phyloP scores from a whole-genome alignment of 2,113 vertebrate species.

The Ciconia boyciana region DNA sequence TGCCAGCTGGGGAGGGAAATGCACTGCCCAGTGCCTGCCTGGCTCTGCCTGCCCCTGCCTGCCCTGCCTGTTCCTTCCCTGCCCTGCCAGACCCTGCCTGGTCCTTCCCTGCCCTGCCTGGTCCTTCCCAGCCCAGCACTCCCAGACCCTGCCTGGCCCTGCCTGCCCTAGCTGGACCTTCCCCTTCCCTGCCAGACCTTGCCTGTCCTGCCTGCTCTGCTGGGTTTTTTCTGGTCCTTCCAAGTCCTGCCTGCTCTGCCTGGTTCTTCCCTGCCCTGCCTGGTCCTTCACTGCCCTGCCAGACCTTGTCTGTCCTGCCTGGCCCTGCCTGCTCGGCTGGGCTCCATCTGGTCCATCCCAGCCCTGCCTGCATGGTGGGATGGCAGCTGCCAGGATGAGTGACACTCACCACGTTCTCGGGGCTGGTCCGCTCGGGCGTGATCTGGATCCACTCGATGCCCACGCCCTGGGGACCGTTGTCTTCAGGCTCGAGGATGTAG shows the following conservation, averaged over 20 bases:
- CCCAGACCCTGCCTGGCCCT: not conserved
- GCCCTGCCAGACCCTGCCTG: not conserved
- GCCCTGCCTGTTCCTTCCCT: no score
- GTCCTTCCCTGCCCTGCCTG: not conserved
- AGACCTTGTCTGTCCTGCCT: not conserved
- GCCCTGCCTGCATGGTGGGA: not conserved
- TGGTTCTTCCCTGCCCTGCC: no score
- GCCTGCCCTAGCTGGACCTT: no score
- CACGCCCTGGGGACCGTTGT: conserved; percentile 78
- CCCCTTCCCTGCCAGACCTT: not conserved
- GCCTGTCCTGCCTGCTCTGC: not conserved
- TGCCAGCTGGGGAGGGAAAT: no score
- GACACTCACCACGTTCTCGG: conserved; percentile 75
- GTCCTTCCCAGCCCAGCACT: not conserved
- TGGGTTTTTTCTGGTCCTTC: not conserved
- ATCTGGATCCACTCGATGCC: conserved; percentile 87
- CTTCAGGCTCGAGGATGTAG: conserved; percentile 70
- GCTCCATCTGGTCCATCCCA: not conserved
- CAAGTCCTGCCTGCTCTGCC: not conserved
- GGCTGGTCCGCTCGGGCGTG: conserved; percentile 78
- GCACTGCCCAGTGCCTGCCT: not conserved
- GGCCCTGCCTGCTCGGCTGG: not conserved
- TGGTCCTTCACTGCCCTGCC: not conserved
- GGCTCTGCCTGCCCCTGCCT: not conserved
- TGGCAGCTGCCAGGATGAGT: not conserved